Base-by-base conservation (phyloP, 1,140 invertebrate species). In the Streblospio benedicti region DNA sequence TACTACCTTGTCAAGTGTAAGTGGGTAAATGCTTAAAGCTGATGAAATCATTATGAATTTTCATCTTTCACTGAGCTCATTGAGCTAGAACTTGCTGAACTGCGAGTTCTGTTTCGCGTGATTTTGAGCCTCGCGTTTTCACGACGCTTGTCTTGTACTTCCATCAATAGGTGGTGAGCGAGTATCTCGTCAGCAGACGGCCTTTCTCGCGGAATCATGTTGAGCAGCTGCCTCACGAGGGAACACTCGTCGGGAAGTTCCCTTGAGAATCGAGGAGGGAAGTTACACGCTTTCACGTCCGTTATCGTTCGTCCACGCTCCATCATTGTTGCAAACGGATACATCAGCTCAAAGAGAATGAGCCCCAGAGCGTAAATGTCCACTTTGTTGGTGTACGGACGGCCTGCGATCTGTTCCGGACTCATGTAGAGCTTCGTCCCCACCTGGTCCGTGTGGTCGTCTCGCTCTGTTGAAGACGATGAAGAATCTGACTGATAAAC, bases 361-460 rank as follows among this genome's bases (percentile, higher is more conserved):
- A 98, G 80, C 0, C 94, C 95, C 57, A 97, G 77, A 0, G 93
- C 92, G 79, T 91, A 98, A 59, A 98, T 96, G 73, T 98, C 95
- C 32, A 97, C 92, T 81, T 97, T 97, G 69, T 90, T 89, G 71
- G 88, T 87, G 74, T 97, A 97, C 1, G 82, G 79, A 59, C 84
- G 81, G 1, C 87, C 86, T 12, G 80, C 77, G 14, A 84, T 82
- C 80, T 97, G 94, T 77, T 99, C 95, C 25, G 93, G 94, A 59
- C 93, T 95, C 93, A 97, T 97, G 73, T 99, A 99, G 0, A 97
- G 78, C 38, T 89, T 85, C 0, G 95, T 98, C 18, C 94, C 92
- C 54, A 89, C 86, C 65, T 83, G 78, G 41, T 84, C 82, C 0
- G 87, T 90, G 65, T 87, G 86, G 32, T 77, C 74, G 25, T 57